Conservation (phyloP, 2,113 vertebrate genomes). For the Xiphophorus hellerii region DNA sequence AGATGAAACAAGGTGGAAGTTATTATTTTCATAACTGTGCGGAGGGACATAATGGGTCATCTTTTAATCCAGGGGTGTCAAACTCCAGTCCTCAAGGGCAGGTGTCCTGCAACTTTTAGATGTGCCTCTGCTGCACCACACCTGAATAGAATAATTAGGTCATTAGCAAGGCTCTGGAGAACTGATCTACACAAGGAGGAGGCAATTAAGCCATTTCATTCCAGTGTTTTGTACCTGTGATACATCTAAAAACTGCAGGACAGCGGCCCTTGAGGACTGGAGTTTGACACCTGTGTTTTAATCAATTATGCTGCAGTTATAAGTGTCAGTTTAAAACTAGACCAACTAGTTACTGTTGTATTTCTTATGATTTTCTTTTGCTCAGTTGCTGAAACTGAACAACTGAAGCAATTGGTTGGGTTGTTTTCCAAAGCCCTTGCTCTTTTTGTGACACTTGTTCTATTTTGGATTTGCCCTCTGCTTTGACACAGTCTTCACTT, state of each 20-base stretch:
- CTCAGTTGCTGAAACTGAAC: neutral
- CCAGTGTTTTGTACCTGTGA: too few relatives aligned
- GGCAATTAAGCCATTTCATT: too few relatives aligned
- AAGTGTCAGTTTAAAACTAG: neutral
- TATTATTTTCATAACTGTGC: neutral
- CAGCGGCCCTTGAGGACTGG: too few relatives aligned
- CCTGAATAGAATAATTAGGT: too few relatives aligned
- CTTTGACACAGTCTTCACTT: constrained; percentile 30
- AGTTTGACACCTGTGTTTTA: neutral
- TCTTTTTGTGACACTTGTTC: constrained; percentile 31
- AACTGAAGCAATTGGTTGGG: neutral
- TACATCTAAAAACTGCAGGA: too few relatives aligned
- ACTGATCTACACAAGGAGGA: too few relatives aligned
- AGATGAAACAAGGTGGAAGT: neutral
- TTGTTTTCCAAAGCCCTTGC: neutral
- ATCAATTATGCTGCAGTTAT: neutral
- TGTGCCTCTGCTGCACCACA: too few relatives aligned
- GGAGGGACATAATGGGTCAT: neutral
- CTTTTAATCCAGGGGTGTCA: neutral
- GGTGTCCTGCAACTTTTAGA: too few relatives aligned
- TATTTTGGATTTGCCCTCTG: constrained; percentile 53
- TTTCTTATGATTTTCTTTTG: too few relatives aligned
- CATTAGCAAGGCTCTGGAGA: too few relatives aligned
- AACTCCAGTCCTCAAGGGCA: too few relatives aligned
- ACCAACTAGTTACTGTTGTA: too few relatives aligned